phyloP scores from a whole-genome alignment of 1,140 invertebrate species.

The Yoshiicerus persimilis region DNA sequence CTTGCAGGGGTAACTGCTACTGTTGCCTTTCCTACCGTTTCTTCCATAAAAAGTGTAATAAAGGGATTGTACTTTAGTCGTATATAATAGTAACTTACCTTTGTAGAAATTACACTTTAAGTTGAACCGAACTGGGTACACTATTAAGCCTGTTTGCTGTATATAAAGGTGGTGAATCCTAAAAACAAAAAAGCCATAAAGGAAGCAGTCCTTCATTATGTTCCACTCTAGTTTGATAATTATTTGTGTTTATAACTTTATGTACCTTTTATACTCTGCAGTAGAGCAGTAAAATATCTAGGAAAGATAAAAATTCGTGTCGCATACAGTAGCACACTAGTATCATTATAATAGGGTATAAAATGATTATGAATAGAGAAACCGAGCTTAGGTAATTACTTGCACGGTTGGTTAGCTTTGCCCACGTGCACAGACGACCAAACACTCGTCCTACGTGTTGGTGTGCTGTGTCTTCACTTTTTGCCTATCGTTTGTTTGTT shows the following conservation, averaged over 20 bases:
- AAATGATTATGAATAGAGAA: not conserved
- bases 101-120: no score
- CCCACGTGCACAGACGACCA: not conserved
- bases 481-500: not conserved
- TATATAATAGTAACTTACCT: no score
- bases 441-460: not conserved
- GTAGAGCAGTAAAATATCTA: not conserved
- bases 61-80: no score
- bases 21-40: not conserved
- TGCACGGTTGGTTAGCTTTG: slow-evolving; percentile 21
- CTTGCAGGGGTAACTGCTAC: not conserved
- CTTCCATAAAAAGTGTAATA: not conserved
- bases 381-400: slow-evolving; percentile 7
- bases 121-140: no score
- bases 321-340: not conserved
- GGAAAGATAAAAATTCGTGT: not conserved
- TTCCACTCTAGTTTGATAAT: not conserved
- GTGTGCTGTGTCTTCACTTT: not conserved
- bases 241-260: not conserved
- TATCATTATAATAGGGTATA: not conserved
- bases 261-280: no score
- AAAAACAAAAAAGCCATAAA: not conserved
- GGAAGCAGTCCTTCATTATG: not conserved
- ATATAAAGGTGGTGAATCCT: not conserved
- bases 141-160: no score